These are phyloP conservation scores for Dasyprocta punctata DNA, from an alignment of 2,113 vertebrate genomes.

Conservation along the genomic window DNA sequence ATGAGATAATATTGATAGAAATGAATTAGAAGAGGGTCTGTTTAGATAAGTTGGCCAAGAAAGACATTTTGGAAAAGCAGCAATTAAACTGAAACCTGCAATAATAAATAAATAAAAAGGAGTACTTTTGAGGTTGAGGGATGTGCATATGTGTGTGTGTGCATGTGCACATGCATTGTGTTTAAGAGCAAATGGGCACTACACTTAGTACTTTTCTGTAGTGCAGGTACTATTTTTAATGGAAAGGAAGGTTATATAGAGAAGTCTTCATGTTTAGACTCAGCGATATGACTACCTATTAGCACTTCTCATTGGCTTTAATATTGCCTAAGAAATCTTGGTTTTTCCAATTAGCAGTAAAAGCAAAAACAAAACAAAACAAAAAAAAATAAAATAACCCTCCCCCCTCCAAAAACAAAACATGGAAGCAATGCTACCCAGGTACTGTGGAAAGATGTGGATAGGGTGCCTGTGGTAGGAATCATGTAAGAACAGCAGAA, in stretches of 20 bases:
- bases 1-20: background rate
- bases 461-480: background rate
- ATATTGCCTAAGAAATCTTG: background rate
- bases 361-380: no score
- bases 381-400: no score
- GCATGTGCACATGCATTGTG: background rate
- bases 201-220: background rate
- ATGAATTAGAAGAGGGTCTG: background rate
- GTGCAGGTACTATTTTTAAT: background rate
- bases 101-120: background rate
- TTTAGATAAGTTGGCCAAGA: background rate
- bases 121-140: background rate
- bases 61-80: conserved; percentile 6
- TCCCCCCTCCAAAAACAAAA: no score
- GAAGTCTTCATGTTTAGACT: background rate
- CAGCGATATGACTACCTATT: no score
- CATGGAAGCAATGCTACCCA: background rate
- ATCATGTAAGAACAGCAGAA: background rate
- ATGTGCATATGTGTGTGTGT: background rate
- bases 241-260: background rate
- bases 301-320: background rate
- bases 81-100: background rate
- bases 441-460: background rate
- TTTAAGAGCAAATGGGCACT: background rate
- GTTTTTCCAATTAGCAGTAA: no score